phyloP scores from a whole-genome alignment of 1,140 invertebrate genomes.

The Galleria mellonella region DNA sequence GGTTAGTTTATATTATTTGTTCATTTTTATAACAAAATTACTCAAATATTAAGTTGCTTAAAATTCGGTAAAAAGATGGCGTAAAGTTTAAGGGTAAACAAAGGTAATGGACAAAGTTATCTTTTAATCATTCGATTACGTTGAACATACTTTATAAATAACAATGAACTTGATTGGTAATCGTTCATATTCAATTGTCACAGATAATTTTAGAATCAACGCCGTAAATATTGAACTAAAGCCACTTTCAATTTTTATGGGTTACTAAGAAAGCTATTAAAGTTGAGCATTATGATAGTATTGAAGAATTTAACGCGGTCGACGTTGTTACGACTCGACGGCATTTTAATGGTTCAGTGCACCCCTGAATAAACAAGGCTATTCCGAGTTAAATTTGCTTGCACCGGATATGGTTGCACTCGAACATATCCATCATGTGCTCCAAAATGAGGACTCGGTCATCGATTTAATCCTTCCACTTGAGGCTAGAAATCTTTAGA shows the following conservation, averaged over 20 bases:
- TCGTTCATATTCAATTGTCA: conserved; percentile 35
- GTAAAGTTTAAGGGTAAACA: too few species aligned
- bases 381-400: conserved; percentile 68
- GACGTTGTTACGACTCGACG: conserved; percentile 51
- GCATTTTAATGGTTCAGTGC: conserved; percentile 68
- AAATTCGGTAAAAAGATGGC: too few species aligned
- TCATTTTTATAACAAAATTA: too few species aligned
- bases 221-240: conserved; percentile 43
- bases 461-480: conserved; percentile 24
- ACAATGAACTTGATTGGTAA: conserved; percentile 19
- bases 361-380: conserved; percentile 70
- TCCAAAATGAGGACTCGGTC: conserved; percentile 41
- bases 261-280: conserved; percentile 69
- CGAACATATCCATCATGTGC: conserved; percentile 59
- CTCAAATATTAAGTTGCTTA: too few species aligned
- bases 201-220: conserved; percentile 35
- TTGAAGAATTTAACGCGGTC: conserved; percentile 68
- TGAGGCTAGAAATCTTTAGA: conserved; percentile 20
- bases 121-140: conserved; percentile 1
- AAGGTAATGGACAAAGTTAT: background rate
- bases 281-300: conserved; percentile 67
- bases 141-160: conserved; percentile 1
- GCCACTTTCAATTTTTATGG: conserved; percentile 57
- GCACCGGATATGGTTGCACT: conserved; percentile 66
- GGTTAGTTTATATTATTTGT: too few species aligned